Base-by-base conservation (phyloP, 53 echinoderm and acorn worm genomes). In the Crossaster papposus region DNA sequence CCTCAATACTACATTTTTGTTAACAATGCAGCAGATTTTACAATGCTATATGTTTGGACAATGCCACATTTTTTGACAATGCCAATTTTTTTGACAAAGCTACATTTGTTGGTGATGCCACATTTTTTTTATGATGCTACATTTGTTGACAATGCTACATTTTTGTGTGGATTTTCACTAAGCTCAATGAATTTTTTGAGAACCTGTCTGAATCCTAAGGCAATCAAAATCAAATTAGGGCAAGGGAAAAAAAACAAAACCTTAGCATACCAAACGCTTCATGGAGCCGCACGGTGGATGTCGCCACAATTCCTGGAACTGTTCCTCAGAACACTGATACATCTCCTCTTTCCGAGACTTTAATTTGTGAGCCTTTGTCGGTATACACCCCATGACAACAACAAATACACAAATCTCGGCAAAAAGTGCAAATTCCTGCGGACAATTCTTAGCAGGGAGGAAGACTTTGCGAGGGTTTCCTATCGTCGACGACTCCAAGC, bases 381-480 rank as follows among this genome's bases (percentile, higher is more conserved):
- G 35, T 77, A 88, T 14, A 70, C 84, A 84, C 34, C 70, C 84
- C 84, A 84, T 84, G 30, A 29, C 36, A 32, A 88, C 12, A 20
- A 58, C 9, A 65, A 11, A 18, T n/a, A 18, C 22, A 22, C 17
- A 10, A 33, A 2, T 74, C 34, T 3, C 15, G 74, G 11, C 12
- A 71, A 31, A 28, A 22, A 3, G 30, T 5, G 13, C 71, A 44
- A 44, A 44, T 9, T 44, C 44, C 44, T 18, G 24, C 5, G 44
- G 44, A 44, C 44, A 44, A 7, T 44, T 44, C 5, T 44, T 44
- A 9, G 44, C 6, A 44, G 9, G 44, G 44, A 44, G 44, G 44
- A 44, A 44, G 5, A 44, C 44, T 44, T 44, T 9, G 44, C 9
- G 44, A 44, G 44, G 44, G 6, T 44, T 44, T 44, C 9, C 44